Conservation (phyloP, 2,888 invertebrate species). For the Drosophila silvestris region DNA sequence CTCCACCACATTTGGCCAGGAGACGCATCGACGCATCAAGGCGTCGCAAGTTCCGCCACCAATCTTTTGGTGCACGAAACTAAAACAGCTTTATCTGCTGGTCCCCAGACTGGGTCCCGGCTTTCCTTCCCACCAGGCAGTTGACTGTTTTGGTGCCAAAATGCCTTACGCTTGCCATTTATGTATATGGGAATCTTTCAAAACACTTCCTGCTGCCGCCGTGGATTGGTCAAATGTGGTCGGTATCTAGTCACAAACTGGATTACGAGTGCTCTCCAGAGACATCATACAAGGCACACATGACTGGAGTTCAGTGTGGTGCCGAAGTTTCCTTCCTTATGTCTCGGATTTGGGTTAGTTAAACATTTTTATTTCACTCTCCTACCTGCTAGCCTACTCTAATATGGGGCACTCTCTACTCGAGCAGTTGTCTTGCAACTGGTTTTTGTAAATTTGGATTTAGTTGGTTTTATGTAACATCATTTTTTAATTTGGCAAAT, state of each 20-base stretch:
- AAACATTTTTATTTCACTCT: slow-evolving; percentile 61
- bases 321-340: slow-evolving; percentile 72
- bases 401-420: slow-evolving; percentile 18
- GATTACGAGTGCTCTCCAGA: slow-evolving; percentile 72
- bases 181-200: slow-evolving; percentile 37
- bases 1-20: slow-evolving; percentile 53
- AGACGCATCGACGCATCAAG: slow-evolving; percentile 42
- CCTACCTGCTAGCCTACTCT: slow-evolving; percentile 10
- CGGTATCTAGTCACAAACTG: slow-evolving; percentile 67
- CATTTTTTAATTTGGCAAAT: not conserved
- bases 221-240: slow-evolving; percentile 60
- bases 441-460: slow-evolving; percentile 7
- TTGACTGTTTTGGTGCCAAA: slow-evolving; percentile 43
- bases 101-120: not conserved
- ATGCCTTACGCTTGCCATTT: slow-evolving; percentile 47
- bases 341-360: slow-evolving; percentile 72
- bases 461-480: slow-evolving; percentile 1
- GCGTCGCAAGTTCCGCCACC: slow-evolving; percentile 34
- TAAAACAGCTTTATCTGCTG: slow-evolving; percentile 66
- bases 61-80: slow-evolving; percentile 54
- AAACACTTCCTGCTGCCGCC: slow-evolving; percentile 72
- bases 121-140: slow-evolving; percentile 1
- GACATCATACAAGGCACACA: slow-evolving; percentile 38
- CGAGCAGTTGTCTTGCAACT: not conserved
- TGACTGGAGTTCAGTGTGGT: slow-evolving; percentile 22